phyloP scores from a whole-genome alignment of 1,140 invertebrate genomes.

The Phenacoccus solenopsis region DNA sequence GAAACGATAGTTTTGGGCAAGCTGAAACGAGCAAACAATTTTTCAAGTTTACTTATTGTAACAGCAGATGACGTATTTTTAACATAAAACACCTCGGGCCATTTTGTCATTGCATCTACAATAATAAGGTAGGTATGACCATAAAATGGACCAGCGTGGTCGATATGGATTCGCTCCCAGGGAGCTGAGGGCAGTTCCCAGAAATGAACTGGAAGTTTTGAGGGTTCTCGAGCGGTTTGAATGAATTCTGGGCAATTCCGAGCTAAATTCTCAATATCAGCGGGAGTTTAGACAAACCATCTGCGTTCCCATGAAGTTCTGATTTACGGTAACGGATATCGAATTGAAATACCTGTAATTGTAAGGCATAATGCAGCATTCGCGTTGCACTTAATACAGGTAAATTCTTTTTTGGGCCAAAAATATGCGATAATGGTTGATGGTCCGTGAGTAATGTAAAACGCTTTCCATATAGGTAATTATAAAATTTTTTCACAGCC shows the following conservation, averaged over 20 bases:
- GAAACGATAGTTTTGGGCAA: slow-evolving; percentile 26
- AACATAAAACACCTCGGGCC: slow-evolving; percentile 31
- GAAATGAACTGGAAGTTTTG: slow-evolving; percentile 23
- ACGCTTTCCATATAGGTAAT: slow-evolving; percentile 21
- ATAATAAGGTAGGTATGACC: slow-evolving; percentile 33
- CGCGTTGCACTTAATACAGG: slow-evolving; percentile 1
- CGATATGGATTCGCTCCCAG: slow-evolving; percentile 25
- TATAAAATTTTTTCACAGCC: slow-evolving; percentile 34
- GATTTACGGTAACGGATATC: slow-evolving; percentile 17
- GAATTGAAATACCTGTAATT: slow-evolving; percentile 19
- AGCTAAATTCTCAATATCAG: slow-evolving; percentile 33
- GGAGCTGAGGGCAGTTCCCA: slow-evolving; percentile 16
- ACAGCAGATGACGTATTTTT: slow-evolving; percentile 6
- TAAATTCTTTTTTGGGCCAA: slow-evolving; percentile 9
- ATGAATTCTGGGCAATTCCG: slow-evolving; percentile 25
- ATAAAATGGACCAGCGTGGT: slow-evolving; percentile 32
- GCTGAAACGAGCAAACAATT: slow-evolving; percentile 28
- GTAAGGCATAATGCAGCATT: slow-evolving; percentile 13
- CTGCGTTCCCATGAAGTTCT: slow-evolving; percentile 10
- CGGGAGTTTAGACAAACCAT: slow-evolving; percentile 14
- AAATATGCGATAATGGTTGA: slow-evolving; percentile 4
- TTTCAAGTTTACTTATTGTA: slow-evolving; percentile 21
- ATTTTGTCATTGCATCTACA: slow-evolving; percentile 37
- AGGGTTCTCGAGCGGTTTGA: slow-evolving; percentile 22
- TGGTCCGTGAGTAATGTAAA: slow-evolving; percentile 15